phyloP scores from a whole-genome alignment of 2,113 vertebrate genomes.

The Chaetura pelagica region DNA sequence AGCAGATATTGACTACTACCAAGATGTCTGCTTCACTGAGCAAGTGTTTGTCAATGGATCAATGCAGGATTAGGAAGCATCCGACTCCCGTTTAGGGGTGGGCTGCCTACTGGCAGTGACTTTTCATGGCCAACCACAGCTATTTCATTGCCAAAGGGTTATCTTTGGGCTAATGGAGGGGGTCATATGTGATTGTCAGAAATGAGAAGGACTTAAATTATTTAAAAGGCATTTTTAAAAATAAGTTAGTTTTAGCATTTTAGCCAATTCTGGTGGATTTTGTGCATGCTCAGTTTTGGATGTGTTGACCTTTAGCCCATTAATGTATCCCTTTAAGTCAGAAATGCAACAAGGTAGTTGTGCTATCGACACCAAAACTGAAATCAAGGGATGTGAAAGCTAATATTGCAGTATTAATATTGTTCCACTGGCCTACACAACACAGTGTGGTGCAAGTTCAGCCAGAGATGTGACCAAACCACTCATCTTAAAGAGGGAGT shows the following conservation, averaged over 20 bases:
- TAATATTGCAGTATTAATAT: not conserved
- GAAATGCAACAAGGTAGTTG: not conserved
- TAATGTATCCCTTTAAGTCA: not conserved
- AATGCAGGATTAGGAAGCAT: not conserved
- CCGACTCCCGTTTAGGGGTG: not conserved
- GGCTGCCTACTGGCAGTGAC: not conserved
- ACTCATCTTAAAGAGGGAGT: not conserved
- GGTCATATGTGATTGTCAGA: not conserved
- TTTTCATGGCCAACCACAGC: not conserved
- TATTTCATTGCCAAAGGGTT: not conserved
- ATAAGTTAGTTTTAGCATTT: not conserved
- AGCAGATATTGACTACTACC: not conserved
- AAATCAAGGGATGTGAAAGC: not conserved
- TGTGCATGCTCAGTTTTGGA: not conserved
- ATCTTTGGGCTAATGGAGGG: not conserved
- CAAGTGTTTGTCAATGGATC: not conserved
- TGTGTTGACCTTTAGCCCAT: not conserved
- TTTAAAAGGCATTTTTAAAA: not conserved
- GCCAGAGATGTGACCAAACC: not conserved
- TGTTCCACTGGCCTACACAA: not conserved
- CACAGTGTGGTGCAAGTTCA: not conserved
- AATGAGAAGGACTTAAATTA: not conserved
- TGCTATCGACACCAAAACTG: not conserved
- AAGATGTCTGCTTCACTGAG: not conserved
- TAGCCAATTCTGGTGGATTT: not conserved